A percentile compares a stretch with the other conserved stretches of the same genome.
Evolutionary conservation across 2,888 invertebrate genomes (phyloP).

Genomic region (Noctua pronuba): DNA sequence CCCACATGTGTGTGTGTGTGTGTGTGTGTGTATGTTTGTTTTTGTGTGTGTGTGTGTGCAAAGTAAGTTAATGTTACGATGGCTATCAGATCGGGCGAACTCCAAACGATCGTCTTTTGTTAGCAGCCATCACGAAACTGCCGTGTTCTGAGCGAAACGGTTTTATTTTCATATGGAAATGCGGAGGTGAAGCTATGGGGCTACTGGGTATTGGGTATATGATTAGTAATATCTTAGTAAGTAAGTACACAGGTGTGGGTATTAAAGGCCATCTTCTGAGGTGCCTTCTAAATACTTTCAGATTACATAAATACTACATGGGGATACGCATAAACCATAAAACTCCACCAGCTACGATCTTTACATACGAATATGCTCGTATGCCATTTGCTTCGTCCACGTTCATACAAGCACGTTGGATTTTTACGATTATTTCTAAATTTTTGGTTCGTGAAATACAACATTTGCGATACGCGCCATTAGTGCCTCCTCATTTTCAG

Average conservation of each 20-base stretch:
- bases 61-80: conserved; percentile 57
- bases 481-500: not conserved
- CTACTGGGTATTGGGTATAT: not conserved
- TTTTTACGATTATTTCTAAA: not conserved
- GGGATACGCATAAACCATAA: not conserved
- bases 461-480: not conserved
- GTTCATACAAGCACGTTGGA: not conserved
- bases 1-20: not conserved
- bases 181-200: not conserved
- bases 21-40: conserved; percentile 43
- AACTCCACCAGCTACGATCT: not conserved
- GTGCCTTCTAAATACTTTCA: not conserved
- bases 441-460: not conserved
- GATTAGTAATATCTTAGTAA: not conserved
- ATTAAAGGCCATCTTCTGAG: not conserved
- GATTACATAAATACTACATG: not conserved
- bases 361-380: not conserved
- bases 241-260: not conserved
- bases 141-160: conserved; percentile 22
- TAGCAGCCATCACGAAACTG: conserved; percentile 34
- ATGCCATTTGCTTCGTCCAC: not conserved
- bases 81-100: conserved; percentile 56
- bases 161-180: conserved; percentile 54
- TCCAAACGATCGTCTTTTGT: conserved; percentile 55
- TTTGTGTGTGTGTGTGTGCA: conserved; percentile 45